phyloP scores from a whole-genome alignment of 2,888 invertebrate species.

The Erynnis tages region DNA sequence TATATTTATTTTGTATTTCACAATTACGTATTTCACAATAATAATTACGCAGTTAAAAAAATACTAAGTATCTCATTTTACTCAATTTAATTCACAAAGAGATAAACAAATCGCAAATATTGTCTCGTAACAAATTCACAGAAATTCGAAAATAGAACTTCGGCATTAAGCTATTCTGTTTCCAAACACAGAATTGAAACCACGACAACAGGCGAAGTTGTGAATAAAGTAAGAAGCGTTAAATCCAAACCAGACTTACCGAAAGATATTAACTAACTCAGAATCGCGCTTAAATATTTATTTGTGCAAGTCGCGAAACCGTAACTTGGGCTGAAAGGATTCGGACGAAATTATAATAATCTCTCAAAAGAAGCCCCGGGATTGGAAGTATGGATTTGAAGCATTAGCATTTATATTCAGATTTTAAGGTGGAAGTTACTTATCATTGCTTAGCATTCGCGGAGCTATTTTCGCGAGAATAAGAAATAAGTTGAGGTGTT shows the following conservation, averaged over 20 bases:
- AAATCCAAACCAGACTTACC: constrained; percentile 24
- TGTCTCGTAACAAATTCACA: no score
- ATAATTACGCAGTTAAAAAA: no score
- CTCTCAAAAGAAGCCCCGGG: constrained; percentile 62
- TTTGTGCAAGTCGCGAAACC: constrained; percentile 57
- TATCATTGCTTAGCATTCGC: constrained; percentile 51
- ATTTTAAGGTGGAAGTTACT: constrained; percentile 69
- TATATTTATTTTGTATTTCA: no score
- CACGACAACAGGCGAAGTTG: constrained; percentile 5
- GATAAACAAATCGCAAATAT: no score
- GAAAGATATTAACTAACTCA: constrained; percentile 30
- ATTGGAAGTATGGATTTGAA: constrained; percentile 73
- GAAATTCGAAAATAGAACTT: constrained; percentile 13
- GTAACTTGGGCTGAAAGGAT: constrained; percentile 65
- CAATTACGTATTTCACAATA: no score
- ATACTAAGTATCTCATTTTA: no score
- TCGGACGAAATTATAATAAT: constrained; percentile 74
- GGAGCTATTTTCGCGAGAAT: constrained; percentile 15
- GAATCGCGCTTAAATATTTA: constrained; percentile 54
- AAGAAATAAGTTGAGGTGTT: no score
- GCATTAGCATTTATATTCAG: constrained; percentile 76
- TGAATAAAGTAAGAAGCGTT: constrained; percentile 23
- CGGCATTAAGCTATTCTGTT: constrained; percentile 14
- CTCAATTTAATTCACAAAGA: no score
- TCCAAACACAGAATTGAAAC: constrained; percentile 16